Evolutionary conservation across 2,888 invertebrate genomes (phyloP).

Genomic region (Hirtodrosophila confusa): DNA sequence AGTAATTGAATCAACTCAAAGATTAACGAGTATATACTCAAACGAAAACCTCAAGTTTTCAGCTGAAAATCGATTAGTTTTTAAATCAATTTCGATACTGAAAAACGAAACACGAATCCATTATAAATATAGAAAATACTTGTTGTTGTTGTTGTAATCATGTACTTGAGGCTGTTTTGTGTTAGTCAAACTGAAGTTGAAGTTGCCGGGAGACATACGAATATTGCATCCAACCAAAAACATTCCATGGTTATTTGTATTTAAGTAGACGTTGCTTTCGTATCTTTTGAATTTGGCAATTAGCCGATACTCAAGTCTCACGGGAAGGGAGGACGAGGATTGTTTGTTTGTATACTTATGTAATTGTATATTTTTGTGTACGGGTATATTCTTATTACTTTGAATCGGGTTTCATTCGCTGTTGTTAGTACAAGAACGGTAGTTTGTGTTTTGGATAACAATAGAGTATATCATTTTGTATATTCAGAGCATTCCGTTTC

Average conservation of each 20-base stretch:
- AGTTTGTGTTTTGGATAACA: slow-evolving; percentile 36
- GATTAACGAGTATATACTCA: slow-evolving; percentile 29
- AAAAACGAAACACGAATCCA: slow-evolving; percentile 34
- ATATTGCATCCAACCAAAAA: slow-evolving; percentile 28
- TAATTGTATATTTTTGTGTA: slow-evolving; percentile 27
- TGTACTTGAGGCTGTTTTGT: slow-evolving; percentile 12
- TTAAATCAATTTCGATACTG: slow-evolving; percentile 78
- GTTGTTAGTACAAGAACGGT: slow-evolving; percentile 23
- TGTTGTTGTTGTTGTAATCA: slow-evolving; percentile 15
- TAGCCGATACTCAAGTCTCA: slow-evolving; percentile 41
- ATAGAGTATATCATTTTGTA: slow-evolving; percentile 26
- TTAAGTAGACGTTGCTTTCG: slow-evolving; percentile 23
- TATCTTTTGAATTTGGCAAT: slow-evolving; percentile 35
- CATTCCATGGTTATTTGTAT: slow-evolving; percentile 36
- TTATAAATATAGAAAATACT: slow-evolving; percentile 8
- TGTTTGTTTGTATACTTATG: slow-evolving; percentile 9
- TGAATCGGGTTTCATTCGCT: slow-evolving; percentile 28
- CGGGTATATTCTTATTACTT: slow-evolving; percentile 5
- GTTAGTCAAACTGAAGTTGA: slow-evolving; percentile 38
- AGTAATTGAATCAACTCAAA: slow-evolving; percentile 37
- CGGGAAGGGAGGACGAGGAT: slow-evolving; percentile 8
- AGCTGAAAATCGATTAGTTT: slow-evolving; percentile 83
- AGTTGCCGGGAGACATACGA: slow-evolving; percentile 30
- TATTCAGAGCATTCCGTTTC: slow-evolving; percentile 66
- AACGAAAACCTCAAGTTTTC: slow-evolving; percentile 65